These are phyloP conservation scores for Apteryx owenii DNA, from an alignment of 2,113 vertebrate genomes.

Conservation along the genomic window DNA sequence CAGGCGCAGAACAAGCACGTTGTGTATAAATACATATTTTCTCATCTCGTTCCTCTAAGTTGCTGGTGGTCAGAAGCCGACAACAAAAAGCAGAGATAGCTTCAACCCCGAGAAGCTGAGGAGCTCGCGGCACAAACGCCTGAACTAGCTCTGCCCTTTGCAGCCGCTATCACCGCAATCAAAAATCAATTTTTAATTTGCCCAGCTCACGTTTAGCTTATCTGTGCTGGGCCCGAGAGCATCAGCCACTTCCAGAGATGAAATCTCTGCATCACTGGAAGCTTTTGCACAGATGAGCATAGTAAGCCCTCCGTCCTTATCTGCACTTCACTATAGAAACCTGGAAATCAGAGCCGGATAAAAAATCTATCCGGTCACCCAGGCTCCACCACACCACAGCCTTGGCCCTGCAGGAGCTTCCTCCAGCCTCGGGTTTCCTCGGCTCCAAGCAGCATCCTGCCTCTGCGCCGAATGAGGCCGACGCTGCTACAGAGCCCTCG, in stretches of 20 bases:
- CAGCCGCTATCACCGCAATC: not conserved
- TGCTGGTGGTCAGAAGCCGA: not conserved
- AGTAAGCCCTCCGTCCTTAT: not conserved
- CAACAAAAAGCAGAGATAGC: fast-evolving
- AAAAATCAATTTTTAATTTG: slow-evolving; percentile 23
- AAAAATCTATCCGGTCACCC: not conserved
- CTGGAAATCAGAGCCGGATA: not conserved
- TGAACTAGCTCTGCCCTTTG: not conserved
- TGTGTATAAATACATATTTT: fast-evolving
- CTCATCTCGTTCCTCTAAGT: not conserved
- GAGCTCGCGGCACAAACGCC: not conserved
- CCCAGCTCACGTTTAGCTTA: not conserved
- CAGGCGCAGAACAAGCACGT: not conserved
- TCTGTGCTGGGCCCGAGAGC: not conserved
- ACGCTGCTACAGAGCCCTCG: not conserved
- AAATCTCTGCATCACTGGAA: not conserved
- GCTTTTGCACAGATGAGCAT: not conserved
- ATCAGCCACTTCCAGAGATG: not conserved
- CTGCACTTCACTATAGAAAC: not conserved
- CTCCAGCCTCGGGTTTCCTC: not conserved
- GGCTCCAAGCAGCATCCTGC: not conserved
- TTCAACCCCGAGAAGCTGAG: not conserved
- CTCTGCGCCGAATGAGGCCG: not conserved
- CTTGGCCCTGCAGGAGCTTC: not conserved
- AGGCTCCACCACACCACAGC: not conserved